Evolutionary conservation across 2,113 vertebrate genomes (phyloP).

Genomic region (Eudyptes chrysolophus): DNA sequence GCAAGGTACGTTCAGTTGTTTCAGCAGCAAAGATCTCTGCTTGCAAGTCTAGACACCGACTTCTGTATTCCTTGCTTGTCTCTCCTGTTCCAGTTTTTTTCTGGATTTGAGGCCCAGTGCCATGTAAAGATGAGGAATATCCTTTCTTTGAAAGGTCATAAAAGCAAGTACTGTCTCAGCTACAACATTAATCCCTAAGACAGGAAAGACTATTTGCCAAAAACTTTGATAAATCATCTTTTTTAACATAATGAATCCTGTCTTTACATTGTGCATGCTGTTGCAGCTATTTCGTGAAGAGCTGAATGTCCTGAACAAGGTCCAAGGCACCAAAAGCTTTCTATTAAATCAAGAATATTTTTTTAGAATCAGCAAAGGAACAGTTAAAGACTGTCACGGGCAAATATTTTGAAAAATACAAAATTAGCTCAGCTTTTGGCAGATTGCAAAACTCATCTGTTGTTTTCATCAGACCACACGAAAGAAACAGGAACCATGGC

Average conservation of each 20-base stretch:
- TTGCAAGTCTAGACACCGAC: background rate
- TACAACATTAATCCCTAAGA: background rate
- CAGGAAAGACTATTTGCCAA: background rate
- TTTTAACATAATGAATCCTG: background rate
- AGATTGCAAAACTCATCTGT: background rate
- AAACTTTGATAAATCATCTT: background rate
- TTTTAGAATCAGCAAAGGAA: background rate
- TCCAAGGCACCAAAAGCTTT: background rate
- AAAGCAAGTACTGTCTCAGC: background rate
- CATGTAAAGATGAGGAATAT: background rate
- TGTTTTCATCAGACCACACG: background rate
- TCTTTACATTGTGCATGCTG: background rate
- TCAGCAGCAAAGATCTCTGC: background rate
- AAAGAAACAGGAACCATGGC: background rate
- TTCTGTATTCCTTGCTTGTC: background rate
- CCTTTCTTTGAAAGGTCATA: background rate
- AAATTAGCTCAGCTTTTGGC: constrained; percentile 40
- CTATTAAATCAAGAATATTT: background rate
- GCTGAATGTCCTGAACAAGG: background rate
- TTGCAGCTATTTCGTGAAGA: background rate
- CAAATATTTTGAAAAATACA: background rate
- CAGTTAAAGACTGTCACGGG: background rate
- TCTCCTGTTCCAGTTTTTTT: background rate
- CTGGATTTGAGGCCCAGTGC: background rate
- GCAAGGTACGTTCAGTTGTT: background rate